Evolutionary conservation across 2,888 invertebrate genomes (phyloP).

Genomic region (Hirudinaria manillensis): DNA sequence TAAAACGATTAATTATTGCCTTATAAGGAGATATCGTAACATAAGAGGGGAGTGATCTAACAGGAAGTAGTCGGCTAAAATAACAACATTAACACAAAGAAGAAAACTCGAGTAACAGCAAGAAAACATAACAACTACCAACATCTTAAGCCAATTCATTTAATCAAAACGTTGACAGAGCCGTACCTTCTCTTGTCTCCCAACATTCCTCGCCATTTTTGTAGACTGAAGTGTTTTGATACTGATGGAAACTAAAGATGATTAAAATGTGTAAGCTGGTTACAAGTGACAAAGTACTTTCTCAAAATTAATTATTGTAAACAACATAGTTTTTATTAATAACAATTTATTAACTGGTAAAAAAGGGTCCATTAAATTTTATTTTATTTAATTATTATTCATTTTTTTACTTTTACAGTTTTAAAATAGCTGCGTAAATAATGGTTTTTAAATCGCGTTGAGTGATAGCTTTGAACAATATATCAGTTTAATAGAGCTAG

Average conservation of each 20-base stretch:
- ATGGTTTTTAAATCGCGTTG: neutral
- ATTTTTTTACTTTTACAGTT: neutral
- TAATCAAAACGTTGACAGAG: neutral
- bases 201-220: conserved; percentile 22
- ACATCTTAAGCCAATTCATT: neutral
- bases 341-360: neutral
- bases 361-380: neutral
- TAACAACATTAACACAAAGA: no score
- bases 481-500: neutral
- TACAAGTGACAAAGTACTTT: neutral
- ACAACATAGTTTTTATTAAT: no score
- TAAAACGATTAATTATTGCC: neutral
- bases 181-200: conserved; percentile 18
- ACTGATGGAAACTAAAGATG: neutral
- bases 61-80: no score
- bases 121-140: neutral
- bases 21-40: conserved; percentile 18
- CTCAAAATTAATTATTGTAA: no score
- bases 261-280: neutral
- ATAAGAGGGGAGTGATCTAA: conserved; percentile 3
- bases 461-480: neutral
- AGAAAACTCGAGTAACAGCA: no score
- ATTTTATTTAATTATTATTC: neutral
- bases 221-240: conserved; percentile 21
- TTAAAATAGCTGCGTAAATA: neutral